Percentiles rank a stretch among this genome's conserved stretches.
Conservation (phyloP, 64 coral and sea anemone genomes). For the Montipora capricornis region DNA sequence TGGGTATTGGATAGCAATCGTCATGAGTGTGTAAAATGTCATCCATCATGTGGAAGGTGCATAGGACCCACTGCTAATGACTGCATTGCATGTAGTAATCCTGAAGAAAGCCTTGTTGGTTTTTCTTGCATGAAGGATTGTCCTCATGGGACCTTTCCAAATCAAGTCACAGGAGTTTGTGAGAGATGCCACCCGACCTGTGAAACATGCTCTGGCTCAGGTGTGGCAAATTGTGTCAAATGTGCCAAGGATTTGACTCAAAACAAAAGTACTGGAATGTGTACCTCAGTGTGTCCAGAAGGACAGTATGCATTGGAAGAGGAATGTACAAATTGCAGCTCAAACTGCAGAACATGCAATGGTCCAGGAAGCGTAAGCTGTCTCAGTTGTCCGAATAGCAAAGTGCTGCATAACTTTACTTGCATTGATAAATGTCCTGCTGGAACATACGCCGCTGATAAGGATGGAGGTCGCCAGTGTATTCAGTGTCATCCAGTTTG, state of each 20-base stretch:
- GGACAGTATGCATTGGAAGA: conserved; percentile 57
- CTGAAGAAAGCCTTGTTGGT: conserved; percentile 53
- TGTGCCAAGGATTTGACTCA: conserved; percentile 75
- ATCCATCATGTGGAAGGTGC: conserved; percentile 85
- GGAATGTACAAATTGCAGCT: conserved; percentile 67
- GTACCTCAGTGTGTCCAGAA: conserved; percentile 62
- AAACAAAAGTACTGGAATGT: conserved; percentile 41
- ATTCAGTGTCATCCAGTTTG: conserved; percentile 83
- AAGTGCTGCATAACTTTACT: conserved; percentile 68
- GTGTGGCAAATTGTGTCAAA: conserved; percentile 49
- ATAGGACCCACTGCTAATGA: conserved; percentile 87
- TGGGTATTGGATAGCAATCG: conserved; percentile 71
- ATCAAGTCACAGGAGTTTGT: conserved; percentile 61
- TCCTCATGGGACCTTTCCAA: conserved; percentile 68
- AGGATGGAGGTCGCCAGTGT: conserved; percentile 59
- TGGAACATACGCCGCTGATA: conserved; percentile 32
- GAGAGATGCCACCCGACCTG: conserved; percentile 93
- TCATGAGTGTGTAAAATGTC: conserved; percentile 81
- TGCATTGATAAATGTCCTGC: conserved; percentile 82
- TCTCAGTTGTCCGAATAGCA: conserved; percentile 68
- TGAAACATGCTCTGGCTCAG: conserved; percentile 65
- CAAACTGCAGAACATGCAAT: conserved; percentile 84
- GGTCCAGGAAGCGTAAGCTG: conserved; percentile 78
- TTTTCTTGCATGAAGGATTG: conserved; percentile 82
- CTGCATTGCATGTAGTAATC: conserved; percentile 78